Conservation (phyloP, 2,888 invertebrate species). For the Trisateles emortualis region DNA sequence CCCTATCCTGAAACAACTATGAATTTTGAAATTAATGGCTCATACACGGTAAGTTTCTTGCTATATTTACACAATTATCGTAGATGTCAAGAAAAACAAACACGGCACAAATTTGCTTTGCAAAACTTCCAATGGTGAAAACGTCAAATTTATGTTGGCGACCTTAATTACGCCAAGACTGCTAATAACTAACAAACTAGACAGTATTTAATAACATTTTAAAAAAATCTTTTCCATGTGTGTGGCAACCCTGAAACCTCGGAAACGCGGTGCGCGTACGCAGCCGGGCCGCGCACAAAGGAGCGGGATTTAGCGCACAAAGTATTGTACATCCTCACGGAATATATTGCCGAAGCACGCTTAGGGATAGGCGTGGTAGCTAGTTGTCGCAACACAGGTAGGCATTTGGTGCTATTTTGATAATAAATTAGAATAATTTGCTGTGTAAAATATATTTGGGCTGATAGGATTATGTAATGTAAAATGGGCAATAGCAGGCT, state of each 20-base stretch:
- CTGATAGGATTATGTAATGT: too few relatives aligned
- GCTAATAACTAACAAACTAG: too few relatives aligned
- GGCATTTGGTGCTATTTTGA: conserved; percentile 38
- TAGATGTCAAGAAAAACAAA: too few relatives aligned
- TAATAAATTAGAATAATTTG: background rate
- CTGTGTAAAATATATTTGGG: background rate
- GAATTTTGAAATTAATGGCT: too few relatives aligned
- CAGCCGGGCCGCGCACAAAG: conserved; percentile 59
- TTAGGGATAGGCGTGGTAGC: conserved; percentile 61
- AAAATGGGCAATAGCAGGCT: too few relatives aligned
- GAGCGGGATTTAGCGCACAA: conserved; percentile 54
- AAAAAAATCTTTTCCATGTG: background rate
- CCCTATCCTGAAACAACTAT: too few relatives aligned
- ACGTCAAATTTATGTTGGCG: too few relatives aligned
- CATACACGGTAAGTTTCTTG: too few relatives aligned
- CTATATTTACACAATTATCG: too few relatives aligned
- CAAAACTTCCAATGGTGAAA: too few relatives aligned
- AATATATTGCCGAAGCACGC: conserved; percentile 65
- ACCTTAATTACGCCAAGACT: too few relatives aligned
- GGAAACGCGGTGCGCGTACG: conserved; percentile 46
- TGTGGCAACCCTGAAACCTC: conserved; percentile 46
- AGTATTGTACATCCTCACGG: conserved; percentile 65
- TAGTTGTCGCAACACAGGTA: conserved; percentile 53
- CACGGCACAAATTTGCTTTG: too few relatives aligned
- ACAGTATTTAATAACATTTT: background rate